phyloP scores from a whole-genome alignment of 2,797 vertebrate genomes.

The Morelia viridis region DNA sequence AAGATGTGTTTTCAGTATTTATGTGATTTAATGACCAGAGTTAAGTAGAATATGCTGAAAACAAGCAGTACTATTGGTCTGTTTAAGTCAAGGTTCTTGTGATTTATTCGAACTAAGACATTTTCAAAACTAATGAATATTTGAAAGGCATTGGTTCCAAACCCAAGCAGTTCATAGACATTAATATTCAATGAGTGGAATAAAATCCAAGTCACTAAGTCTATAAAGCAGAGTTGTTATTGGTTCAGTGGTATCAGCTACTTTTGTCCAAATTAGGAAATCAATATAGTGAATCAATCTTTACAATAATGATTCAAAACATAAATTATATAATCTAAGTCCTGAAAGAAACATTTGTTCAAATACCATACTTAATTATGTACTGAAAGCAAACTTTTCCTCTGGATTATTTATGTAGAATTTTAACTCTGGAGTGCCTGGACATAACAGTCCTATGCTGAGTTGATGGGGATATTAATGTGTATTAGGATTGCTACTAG shows the following conservation, averaged over 20 bases:
- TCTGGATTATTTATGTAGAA: not conserved
- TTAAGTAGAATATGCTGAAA: not conserved
- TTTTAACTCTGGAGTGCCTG: not conserved
- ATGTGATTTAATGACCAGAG: not conserved
- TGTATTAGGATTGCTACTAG: not conserved
- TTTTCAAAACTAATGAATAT: not conserved
- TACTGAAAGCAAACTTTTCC: not conserved
- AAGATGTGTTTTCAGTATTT: constrained; percentile 13
- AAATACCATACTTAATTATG: not conserved
- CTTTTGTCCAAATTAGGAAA: not conserved
- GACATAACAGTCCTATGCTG: not conserved
- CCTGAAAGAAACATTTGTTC: not conserved
- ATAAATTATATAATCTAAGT: not conserved
- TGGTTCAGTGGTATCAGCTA: not conserved
- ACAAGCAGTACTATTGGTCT: not conserved
- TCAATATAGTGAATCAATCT: not conserved
- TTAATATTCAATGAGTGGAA: not conserved
- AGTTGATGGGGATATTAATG: not conserved
- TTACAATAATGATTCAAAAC: not conserved
- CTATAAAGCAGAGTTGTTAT: not conserved
- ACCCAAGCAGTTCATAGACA: not conserved
- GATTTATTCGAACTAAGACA: not conserved
- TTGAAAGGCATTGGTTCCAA: not conserved
- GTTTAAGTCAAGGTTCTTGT: not conserved
- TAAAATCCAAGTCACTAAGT: not conserved